Percentiles rank a stretch among this genome's conserved stretches.
Conservation (phyloP, 2,888 invertebrate genomes). For the Neelides folsomi region DNA sequence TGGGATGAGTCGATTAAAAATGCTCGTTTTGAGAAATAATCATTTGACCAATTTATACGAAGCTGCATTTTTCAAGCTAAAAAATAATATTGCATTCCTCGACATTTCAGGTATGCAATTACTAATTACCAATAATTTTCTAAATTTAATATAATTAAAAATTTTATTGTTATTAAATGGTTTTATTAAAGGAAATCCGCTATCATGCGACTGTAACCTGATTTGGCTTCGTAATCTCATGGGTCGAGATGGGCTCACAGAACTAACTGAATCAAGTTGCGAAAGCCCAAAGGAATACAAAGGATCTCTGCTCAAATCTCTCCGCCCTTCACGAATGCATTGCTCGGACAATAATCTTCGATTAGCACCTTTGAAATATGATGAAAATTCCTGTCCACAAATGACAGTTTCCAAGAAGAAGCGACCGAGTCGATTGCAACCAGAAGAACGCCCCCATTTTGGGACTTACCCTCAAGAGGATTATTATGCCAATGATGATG, state of each 20-base stretch:
- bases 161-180: too few species aligned
- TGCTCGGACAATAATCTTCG: slow-evolving; percentile 15
- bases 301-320: slow-evolving; percentile 28
- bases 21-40: slow-evolving; percentile 63
- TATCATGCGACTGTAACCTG: slow-evolving; percentile 66
- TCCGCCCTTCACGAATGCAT: slow-evolving; percentile 30
- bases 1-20: slow-evolving; percentile 67
- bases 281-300: slow-evolving; percentile 30
- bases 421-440: slow-evolving; percentile 13
- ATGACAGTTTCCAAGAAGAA: slow-evolving; percentile 20
- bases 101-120: slow-evolving; percentile 79
- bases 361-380: slow-evolving; percentile 10
- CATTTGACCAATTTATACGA: slow-evolving; percentile 60
- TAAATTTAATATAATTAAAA: too few species aligned
- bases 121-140: too few species aligned
- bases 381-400: slow-evolving; percentile 19
- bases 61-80: slow-evolving; percentile 55
- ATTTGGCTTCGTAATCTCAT: slow-evolving; percentile 58
- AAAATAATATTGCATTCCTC: slow-evolving; percentile 66
- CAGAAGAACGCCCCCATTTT: slow-evolving; percentile 23
- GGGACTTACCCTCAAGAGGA: slow-evolving; percentile 11
- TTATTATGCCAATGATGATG: slow-evolving; percentile 5
- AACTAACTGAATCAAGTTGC: slow-evolving; percentile 27
- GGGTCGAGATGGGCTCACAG: slow-evolving; percentile 28
- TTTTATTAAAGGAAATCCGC: slow-evolving; percentile 56